A percentile compares a stretch with the other conserved stretches of the same genome.
Conservation (phyloP, 2,113 vertebrate species). For the Gopherus flavomarginatus region DNA sequence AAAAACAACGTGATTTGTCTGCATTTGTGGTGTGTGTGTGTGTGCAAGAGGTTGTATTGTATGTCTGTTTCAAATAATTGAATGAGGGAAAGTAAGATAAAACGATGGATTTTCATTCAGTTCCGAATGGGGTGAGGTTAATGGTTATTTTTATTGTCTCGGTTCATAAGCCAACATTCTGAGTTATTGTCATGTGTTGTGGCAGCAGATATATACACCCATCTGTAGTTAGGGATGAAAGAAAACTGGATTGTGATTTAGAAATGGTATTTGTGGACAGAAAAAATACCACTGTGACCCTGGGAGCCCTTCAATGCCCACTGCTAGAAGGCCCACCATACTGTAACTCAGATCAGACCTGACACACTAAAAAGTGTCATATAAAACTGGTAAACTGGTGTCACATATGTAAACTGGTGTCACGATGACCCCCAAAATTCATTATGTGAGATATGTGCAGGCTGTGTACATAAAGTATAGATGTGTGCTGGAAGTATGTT, state of each 20-base stretch:
- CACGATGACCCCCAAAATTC: too few relatives aligned
- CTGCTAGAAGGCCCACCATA: background rate
- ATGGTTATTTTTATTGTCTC: background rate
- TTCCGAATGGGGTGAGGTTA: background rate
- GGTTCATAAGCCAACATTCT: background rate
- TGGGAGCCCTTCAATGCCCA: background rate
- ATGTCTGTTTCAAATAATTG: background rate
- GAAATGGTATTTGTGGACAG: background rate
- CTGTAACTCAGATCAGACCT: background rate
- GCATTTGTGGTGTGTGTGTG: background rate
- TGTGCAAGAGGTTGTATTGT: background rate
- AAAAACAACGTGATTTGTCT: background rate
- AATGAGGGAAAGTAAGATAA: background rate
- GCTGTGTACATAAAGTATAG: background rate
- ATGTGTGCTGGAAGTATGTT: background rate
- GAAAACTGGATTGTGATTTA: background rate
- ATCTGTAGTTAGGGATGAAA: background rate
- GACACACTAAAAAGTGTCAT: background rate
- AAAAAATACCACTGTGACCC: background rate
- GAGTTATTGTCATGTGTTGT: background rate
- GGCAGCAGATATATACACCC: background rate
- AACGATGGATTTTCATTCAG: background rate
- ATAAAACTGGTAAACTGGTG: too few relatives aligned
- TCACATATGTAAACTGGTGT: background rate
- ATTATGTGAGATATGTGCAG: background rate